Base-by-base conservation (phyloP, 2,797 vertebrate genomes). In the Myotis vivesi region DNA sequence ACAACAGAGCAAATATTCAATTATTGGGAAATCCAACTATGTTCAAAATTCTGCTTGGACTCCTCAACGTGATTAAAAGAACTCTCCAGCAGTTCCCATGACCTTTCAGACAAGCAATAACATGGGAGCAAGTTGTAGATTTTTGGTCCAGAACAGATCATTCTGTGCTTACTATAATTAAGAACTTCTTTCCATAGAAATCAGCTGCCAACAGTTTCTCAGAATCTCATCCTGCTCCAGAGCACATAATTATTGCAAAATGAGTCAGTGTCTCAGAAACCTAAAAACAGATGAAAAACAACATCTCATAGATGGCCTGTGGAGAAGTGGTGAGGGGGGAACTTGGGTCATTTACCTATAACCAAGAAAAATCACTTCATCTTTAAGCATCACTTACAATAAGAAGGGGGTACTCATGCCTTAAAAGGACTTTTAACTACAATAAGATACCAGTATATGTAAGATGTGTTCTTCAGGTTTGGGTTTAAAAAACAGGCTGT, bases 41-140 rank as follows among this genome's bases (percentile, higher is more conserved):
- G 46, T 77, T 87, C 36, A 85, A 81, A 94, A 75, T 36, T 6
- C 69, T 87, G 3, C 53, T 92, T 91, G 53, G 62, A 83, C 5
- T 90, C n/a, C 81, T 95, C 44, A 86, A 46, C 19, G 30, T 87
- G 53, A 94, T 94, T 87, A 92, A 89, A 85, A 77, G 17, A 94
- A 28, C 8, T 72, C 30, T 66, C 19, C 11, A 71, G 51, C 23
- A 53, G 23, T 82, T 64, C 20, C 17, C 77, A 75, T 30, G 57
- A 76, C 19, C 64, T 87, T 94, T 79, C 33, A 85, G 36, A 87
- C 51, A 84, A 93, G 15, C 51, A 77, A 69, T 36, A 62, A 30
- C 66, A 4, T 82, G n/a, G 38, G 51, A 93, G 92, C 17, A 75
- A 92, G 53, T 41, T 66, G 90, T 16, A 79, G 59, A 89, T 8